phyloP scores from a whole-genome alignment of 92 coral and sea anemone genomes.

The Pocillopora grandis region DNA sequence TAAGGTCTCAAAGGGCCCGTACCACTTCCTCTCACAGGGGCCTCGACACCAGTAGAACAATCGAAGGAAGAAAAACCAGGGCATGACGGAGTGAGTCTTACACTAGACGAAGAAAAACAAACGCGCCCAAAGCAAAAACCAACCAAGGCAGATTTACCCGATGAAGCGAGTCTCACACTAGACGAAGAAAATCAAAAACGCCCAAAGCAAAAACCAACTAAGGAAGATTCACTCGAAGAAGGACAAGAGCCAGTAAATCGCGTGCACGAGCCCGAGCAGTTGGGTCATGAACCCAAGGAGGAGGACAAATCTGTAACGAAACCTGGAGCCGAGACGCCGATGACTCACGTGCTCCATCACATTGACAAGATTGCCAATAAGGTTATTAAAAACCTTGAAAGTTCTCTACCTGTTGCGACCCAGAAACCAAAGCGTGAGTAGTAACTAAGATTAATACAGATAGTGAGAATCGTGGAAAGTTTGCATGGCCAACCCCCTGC shows the following conservation, averaged over 20 bases:
- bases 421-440: slow-evolving; percentile 27
- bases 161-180: too few relatives aligned
- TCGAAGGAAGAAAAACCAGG: background rate
- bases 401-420: background rate
- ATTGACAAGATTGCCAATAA: slow-evolving; percentile 5
- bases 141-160: background rate
- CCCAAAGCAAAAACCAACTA: background rate
- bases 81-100: too few relatives aligned
- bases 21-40: slow-evolving; percentile 13
- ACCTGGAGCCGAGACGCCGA: background rate
- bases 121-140: background rate
- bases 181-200: background rate
- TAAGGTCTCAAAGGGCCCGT: slow-evolving; percentile 13
- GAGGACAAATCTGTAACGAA: background rate
- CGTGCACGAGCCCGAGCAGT: background rate
- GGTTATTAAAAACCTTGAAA: background rate
- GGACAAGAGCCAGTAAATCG: background rate
- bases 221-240: background rate
- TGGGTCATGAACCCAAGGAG: background rate
- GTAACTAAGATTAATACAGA: background rate
- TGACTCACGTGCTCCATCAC: background rate
- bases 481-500: too few relatives aligned
- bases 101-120: too few relatives aligned
- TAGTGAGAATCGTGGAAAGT: too few relatives aligned
- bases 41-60: background rate